Percentiles rank a stretch among this genome's conserved stretches.
Evolutionary conservation across 2,888 invertebrate genomes (phyloP).

Genomic region (Aphelenchoides bicaudatus): DNA sequence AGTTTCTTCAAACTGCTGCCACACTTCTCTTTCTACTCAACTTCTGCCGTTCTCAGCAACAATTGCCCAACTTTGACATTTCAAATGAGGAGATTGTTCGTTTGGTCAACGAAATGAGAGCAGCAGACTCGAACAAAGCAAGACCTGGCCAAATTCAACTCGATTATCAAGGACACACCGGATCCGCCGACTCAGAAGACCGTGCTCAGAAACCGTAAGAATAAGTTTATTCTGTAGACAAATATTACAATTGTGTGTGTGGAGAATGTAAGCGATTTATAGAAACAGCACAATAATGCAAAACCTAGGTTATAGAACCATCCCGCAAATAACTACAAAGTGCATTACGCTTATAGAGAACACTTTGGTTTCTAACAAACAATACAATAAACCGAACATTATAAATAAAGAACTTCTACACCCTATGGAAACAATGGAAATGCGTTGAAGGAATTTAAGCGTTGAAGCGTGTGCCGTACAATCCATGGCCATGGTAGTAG

Average conservation of each 20-base stretch:
- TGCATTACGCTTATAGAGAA: no score
- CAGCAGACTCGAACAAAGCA: constrained; percentile 40
- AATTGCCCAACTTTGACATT: constrained; percentile 28
- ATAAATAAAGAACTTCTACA: no score
- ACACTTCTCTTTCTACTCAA: background rate
- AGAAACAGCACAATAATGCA: no score
- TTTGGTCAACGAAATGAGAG: constrained; percentile 35
- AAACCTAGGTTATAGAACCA: no score
- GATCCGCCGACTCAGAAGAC: constrained; percentile 44
- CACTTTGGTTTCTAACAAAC: no score
- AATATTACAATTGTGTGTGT: no score
- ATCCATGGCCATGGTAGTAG: constrained; percentile 12
- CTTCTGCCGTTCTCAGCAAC: constrained; percentile 9
- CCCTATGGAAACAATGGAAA: no score
- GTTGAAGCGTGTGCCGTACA: constrained; percentile 29
- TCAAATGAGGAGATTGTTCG: constrained; percentile 31
- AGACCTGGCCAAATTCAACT: constrained; percentile 38
- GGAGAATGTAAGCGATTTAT: no score
- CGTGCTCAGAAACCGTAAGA: constrained; percentile 39
- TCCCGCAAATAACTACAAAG: no score
- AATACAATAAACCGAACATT: no score
- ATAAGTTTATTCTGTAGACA: no score
- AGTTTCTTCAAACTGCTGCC: background rate
- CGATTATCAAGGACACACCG: constrained; percentile 53
- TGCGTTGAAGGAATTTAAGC: no score